Evolutionary conservation across 2,113 vertebrate genomes (phyloP).

Genomic region (Misgurnus anguillicaudatus): DNA sequence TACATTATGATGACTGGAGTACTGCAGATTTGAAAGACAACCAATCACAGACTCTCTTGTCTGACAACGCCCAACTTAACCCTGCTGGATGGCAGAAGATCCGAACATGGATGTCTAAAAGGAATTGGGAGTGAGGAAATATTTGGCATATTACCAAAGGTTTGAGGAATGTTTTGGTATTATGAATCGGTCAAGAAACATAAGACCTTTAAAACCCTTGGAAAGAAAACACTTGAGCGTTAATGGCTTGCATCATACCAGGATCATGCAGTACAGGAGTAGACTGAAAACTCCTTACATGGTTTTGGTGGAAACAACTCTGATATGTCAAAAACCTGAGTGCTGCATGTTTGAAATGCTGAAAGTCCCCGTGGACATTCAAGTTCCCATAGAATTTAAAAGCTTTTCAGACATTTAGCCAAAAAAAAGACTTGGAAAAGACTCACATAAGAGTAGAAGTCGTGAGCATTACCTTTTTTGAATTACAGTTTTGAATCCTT

Average conservation of each 20-base stretch:
- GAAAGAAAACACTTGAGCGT: background rate
- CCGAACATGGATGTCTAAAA: background rate
- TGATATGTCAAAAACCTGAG: conserved; percentile 16
- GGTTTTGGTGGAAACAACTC: conserved; percentile 39
- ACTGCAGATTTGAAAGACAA: background rate
- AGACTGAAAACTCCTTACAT: conserved; percentile 50
- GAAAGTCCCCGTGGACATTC: conserved; percentile 38
- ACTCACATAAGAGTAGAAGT: too few species aligned
- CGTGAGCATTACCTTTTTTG: background rate
- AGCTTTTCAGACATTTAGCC: conserved; percentile 41
- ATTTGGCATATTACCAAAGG: background rate
- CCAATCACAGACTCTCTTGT: conserved; percentile 8
- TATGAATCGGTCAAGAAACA: background rate
- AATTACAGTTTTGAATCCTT: too few species aligned
- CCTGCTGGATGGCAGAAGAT: conserved; percentile 11
- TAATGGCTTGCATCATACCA: background rate
- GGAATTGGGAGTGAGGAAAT: background rate
- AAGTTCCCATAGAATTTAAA: conserved; percentile 40
- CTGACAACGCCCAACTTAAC: background rate
- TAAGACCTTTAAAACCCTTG: background rate
- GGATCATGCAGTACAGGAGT: conserved; percentile 32
- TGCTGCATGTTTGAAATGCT: background rate
- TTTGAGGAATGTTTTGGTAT: conserved; percentile 8
- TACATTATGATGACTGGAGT: background rate
- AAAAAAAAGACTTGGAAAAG: conserved; percentile 53